Conservation (phyloP, 92 coral and sea anemone species). For the Phenganax marumi region DNA sequence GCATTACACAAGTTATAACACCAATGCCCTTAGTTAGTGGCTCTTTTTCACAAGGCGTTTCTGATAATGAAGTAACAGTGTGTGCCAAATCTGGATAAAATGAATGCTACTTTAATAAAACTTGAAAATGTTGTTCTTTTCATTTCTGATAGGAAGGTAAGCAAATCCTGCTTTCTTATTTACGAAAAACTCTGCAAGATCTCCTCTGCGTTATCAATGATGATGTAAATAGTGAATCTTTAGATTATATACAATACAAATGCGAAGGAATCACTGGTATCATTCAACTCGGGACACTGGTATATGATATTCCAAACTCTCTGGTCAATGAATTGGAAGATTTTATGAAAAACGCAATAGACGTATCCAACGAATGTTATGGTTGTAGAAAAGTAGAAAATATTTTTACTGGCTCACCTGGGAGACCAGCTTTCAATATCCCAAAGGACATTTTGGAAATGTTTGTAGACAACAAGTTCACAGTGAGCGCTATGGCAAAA, state of each 20-base stretch:
- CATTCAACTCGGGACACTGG: conserved; percentile 2
- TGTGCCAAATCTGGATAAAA: too few relatives aligned
- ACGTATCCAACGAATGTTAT: not conserved
- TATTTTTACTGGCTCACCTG: conserved; percentile 42
- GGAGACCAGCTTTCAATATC: conserved; percentile 39
- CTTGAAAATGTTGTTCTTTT: too few relatives aligned
- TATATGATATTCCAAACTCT: conserved; percentile 11
- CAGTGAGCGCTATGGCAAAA: conserved; percentile 48
- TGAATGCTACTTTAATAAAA: too few relatives aligned
- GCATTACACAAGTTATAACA: too few relatives aligned
- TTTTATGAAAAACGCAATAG: not conserved
- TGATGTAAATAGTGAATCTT: conserved; percentile 1
- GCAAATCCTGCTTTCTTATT: conserved; percentile 4
- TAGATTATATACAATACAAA: conserved; percentile 13
- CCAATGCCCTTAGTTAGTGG: too few relatives aligned
- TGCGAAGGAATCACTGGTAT: conserved; percentile 14
- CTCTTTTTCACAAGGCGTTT: too few relatives aligned
- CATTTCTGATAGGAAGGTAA: conserved; percentile 6
- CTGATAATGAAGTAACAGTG: too few relatives aligned
- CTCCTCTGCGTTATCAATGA: not conserved
- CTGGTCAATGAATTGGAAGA: not conserved
- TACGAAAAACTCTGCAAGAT: conserved; percentile 22
- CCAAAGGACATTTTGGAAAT: conserved; percentile 32
- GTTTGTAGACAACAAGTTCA: conserved; percentile 49
- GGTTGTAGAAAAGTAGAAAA: not conserved